phyloP scores from a whole-genome alignment of 2,888 invertebrate genomes.

The Spatulosminthurus flaviceps region DNA sequence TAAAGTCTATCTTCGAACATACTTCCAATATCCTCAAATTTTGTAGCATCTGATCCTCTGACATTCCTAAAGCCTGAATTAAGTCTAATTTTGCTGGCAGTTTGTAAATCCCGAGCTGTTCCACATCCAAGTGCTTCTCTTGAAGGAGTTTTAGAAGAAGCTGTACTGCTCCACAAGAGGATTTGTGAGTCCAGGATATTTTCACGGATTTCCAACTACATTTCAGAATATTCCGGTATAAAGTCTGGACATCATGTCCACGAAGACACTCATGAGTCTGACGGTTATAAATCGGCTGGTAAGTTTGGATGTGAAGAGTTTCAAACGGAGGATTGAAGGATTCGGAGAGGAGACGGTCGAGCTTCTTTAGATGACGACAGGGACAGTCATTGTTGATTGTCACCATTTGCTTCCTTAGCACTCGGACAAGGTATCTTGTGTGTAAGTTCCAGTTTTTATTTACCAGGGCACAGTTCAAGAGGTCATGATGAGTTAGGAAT shows the following conservation, averaged over 20 bases:
- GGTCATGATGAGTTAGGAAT: background rate
- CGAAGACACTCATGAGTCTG: background rate
- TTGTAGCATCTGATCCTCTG: background rate
- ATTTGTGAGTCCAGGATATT: background rate
- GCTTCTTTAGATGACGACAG: background rate
- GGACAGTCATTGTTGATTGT: background rate
- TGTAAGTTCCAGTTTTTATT: constrained; percentile 4
- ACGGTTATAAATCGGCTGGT: background rate
- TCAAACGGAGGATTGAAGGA: background rate
- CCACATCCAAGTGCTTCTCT: background rate
- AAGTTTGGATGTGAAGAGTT: background rate
- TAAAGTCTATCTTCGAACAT: background rate
- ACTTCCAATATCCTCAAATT: background rate
- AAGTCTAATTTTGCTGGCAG: background rate
- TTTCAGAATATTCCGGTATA: background rate
- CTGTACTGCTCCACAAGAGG: background rate
- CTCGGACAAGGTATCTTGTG: background rate
- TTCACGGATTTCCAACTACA: background rate
- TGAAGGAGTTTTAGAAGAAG: background rate
- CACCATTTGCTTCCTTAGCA: background rate
- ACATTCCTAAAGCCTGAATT: background rate
- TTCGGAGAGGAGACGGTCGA: background rate
- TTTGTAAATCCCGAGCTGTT: background rate
- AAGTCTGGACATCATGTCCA: background rate
- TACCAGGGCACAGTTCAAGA: background rate